phyloP scores from a whole-genome alignment of 2,113 vertebrate species.

The Oxyura jamaicensis region DNA sequence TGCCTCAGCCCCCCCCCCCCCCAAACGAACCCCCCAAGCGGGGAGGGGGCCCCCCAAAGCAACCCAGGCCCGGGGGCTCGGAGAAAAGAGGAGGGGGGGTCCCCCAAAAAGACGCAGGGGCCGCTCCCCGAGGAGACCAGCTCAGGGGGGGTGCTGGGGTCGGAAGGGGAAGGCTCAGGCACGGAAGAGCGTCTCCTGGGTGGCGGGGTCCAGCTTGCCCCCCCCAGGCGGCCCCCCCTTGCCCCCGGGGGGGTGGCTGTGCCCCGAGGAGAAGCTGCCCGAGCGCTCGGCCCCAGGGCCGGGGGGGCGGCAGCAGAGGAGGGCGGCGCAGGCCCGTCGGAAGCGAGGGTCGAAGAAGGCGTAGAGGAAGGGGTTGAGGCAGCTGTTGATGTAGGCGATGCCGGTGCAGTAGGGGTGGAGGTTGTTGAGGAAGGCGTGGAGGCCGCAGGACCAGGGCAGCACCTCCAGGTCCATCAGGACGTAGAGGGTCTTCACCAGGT shows the following conservation, averaged over 20 bases:
- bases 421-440: constrained; percentile 85
- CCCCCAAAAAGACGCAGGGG: neutral
- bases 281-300: constrained; percentile 69
- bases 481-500: constrained; percentile 90
- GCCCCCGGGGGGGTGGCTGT: constrained; percentile 64
- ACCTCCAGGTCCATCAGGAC: constrained; percentile 86
- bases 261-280: constrained; percentile 76
- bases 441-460: constrained; percentile 85
- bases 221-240: constrained; percentile 44
- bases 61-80: constrained; percentile 41
- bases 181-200: constrained; percentile 75
- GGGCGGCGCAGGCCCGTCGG: constrained; percentile 78
- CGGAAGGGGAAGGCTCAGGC: neutral
- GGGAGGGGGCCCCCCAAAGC: constrained; percentile 9
- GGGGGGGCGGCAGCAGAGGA: constrained; percentile 58
- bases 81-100: neutral
- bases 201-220: constrained; percentile 74
- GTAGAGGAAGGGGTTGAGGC: constrained; percentile 94
- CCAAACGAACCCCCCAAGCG: neutral
- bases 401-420: constrained; percentile 91
- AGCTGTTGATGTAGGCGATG: constrained; percentile 93
- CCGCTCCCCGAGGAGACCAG: constrained; percentile 42
- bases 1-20: neutral
- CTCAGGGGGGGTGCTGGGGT: neutral
- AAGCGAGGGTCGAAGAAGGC: constrained; percentile 91